Conservation (phyloP, 1,140 invertebrate genomes). For the Oryzaephilus surinamensis region DNA sequence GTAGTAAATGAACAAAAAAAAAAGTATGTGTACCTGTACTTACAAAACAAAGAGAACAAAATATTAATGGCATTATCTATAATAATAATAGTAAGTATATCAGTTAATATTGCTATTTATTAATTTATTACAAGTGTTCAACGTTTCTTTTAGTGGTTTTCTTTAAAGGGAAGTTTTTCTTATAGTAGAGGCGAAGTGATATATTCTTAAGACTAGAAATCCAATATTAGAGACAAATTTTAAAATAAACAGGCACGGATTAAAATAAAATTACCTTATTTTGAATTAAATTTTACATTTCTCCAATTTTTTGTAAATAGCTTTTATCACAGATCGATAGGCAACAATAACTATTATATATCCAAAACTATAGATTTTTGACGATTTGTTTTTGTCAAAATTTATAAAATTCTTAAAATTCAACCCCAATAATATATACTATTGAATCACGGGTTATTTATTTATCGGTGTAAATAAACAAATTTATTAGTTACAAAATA, state of each 20-base stretch:
- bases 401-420: too few species aligned
- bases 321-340: too few species aligned
- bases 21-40: constrained; percentile 5
- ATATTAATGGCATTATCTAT: background rate
- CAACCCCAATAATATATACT: too few species aligned
- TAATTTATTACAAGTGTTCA: constrained; percentile 8
- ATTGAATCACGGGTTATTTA: too few species aligned
- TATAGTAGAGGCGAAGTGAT: background rate
- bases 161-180: too few species aligned
- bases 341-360: too few species aligned
- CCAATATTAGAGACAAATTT: background rate
- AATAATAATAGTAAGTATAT: constrained; percentile 3
- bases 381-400: too few species aligned
- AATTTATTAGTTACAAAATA: too few species aligned
- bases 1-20: constrained; percentile 8
- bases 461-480: too few species aligned
- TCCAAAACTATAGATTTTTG: too few species aligned
- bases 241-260: constrained; percentile 15
- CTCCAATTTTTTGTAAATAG: too few species aligned
- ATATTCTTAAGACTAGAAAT: background rate
- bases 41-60: too few species aligned
- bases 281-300: background rate
- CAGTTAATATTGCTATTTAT: constrained; percentile 12
- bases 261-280: constrained; percentile 1
- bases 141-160: background rate